Evolutionary conservation across 1,140 invertebrate genomes (phyloP).

Genomic region (Drosophila sulfurigaster): DNA sequence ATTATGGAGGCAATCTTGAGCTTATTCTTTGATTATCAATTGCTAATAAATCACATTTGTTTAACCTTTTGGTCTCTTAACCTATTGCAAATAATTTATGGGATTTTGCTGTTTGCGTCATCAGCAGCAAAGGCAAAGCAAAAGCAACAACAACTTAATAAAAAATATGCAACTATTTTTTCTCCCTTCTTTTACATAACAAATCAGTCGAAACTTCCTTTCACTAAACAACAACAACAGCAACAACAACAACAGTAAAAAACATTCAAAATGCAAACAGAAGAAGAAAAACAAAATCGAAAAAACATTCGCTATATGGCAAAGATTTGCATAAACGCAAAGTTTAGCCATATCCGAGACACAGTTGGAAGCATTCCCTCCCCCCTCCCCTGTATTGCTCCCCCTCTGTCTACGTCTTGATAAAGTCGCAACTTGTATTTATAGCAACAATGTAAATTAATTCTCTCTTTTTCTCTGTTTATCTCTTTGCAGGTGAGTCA

Average conservation of each 20-base stretch:
- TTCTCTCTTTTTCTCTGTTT: constrained; percentile 30
- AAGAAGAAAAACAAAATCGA: constrained; percentile 1
- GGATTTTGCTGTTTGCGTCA: constrained; percentile 35
- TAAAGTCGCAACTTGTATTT: constrained; percentile 13
- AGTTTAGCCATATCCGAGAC: not conserved
- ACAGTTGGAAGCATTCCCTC: constrained; percentile 12
- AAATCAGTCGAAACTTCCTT: constrained; percentile 50
- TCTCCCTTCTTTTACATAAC: constrained; percentile 37
- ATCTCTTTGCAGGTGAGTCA: constrained; percentile 70
- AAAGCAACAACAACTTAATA: constrained; percentile 24
- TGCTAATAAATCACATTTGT: not conserved
- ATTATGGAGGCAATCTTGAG: too few relatives aligned
- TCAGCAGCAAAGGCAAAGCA: constrained; percentile 1
- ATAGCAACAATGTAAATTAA: constrained; percentile 37
- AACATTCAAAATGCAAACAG: not conserved
- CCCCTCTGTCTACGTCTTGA: too few relatives aligned
- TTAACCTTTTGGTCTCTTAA: not conserved
- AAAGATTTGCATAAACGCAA: constrained; percentile 40
- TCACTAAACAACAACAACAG: constrained; percentile 29
- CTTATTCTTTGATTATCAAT: too few relatives aligned
- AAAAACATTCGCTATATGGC: constrained; percentile 10
- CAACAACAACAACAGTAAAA: too few relatives aligned
- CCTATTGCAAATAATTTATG: constrained; percentile 8
- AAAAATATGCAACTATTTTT: constrained; percentile 41
- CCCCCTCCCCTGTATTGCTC: not conserved